Conservation (phyloP, 1,140 invertebrate genomes). For the Drosophila pandora region DNA sequence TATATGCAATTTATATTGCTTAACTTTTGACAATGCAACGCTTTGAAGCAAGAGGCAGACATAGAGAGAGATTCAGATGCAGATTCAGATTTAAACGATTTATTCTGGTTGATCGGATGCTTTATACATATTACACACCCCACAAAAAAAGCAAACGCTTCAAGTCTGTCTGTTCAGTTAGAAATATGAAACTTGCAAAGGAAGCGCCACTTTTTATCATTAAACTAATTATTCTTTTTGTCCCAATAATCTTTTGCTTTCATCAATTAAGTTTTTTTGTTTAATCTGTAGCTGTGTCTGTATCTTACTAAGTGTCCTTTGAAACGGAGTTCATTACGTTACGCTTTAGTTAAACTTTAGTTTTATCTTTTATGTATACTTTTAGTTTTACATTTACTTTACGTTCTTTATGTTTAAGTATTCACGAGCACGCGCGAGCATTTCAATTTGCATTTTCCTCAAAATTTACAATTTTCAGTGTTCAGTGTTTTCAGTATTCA, state of each 20-base stretch:
- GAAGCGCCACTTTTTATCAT: conserved; percentile 73
- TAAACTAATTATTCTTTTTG: conserved; percentile 55
- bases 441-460: conserved; percentile 57
- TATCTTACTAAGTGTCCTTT: conserved; percentile 63
- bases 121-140: background rate
- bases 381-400: conserved; percentile 47
- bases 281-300: conserved; percentile 44
- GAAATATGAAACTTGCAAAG: conserved; percentile 78
- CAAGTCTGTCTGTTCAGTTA: conserved; percentile 55
- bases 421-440: conserved; percentile 80
- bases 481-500: conserved; percentile 36
- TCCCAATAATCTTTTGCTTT: conserved; percentile 16
- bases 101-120: background rate
- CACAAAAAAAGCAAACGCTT: conserved; percentile 8
- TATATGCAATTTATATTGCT: conserved; percentile 74
- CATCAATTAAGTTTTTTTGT: conserved; percentile 24
- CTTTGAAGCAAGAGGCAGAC: conserved; percentile 69
- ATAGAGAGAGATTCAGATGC: conserved; percentile 58
- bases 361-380: conserved; percentile 20
- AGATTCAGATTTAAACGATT: conserved; percentile 27
- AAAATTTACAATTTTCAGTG: conserved; percentile 67
- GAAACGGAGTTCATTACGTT: conserved; percentile 55
- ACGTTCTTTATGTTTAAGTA: conserved; percentile 66
- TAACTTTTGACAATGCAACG: conserved; percentile 79
- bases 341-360: conserved; percentile 45